Evolutionary conservation across 2,113 vertebrate species (phyloP), one percentile per base, ranked within the genome.

Genomic region (Harpagus bidentatus): DNA sequence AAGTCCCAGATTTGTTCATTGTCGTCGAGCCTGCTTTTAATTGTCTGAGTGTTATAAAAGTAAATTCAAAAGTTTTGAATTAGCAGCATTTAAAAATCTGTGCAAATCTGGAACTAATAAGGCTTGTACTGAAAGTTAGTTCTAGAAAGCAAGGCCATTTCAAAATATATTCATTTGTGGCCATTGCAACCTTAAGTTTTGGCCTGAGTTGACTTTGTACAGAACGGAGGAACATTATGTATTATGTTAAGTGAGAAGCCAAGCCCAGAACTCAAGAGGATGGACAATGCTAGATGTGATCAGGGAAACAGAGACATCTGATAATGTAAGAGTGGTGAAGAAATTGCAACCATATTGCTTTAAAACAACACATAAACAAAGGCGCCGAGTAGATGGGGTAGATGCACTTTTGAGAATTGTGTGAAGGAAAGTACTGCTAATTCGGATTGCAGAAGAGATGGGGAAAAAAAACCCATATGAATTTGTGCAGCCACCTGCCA

Each of bases 51-150:
- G 62, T 90, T 91, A 72, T 48, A 88, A 94, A 94, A 96, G 74
- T 91, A 92, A 93, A 96, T 94, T 90, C 62, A 88, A 95, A 88
- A 95, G 88, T 92, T 97, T 93, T 89, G 88, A 89, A 90, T 95
- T 88, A 97, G 43, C 61, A 89, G 61, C 31, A 4, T 79, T 93
- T 93, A 82, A 89, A 94, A 93, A 76, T 96, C 72, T 82, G 42
- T 48, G 31, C 56, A 83, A 84, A 88, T 95, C 88, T 97, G 96
- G 88, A 95, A 82, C 40, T 82, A 91, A 95, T 97, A 86, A 90
- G 36, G 31, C 34, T 76, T 72, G 29, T 56, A 71, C 31, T 56
- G 56, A 61, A 78, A 74, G 17, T 78, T 78, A 86, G 31, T 78
- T 96, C 79, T 78, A 86, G 86, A 83, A 95, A 90, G 72, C 62